A percentile compares a stretch with the other conserved stretches of the same genome.
Evolutionary conservation across 2,113 vertebrate genomes (phyloP).

Genomic region (Scytalopus superciliaris): DNA sequence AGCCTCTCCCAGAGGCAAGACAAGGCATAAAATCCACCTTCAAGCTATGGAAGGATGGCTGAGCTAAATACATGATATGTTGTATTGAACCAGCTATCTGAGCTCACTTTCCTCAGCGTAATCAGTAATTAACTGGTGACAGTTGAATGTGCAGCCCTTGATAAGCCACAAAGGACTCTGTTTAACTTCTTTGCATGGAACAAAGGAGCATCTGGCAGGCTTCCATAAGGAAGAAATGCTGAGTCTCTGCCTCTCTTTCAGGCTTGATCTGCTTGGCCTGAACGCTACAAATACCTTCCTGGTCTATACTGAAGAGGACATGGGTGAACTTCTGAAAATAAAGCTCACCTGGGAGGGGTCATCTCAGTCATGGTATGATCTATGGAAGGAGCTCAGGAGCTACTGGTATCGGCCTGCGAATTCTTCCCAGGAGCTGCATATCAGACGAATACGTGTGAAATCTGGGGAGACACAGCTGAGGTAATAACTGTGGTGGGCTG

Average conservation of each 20-base stretch:
- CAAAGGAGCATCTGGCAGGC: not conserved
- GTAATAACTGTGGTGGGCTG: conserved; percentile 61
- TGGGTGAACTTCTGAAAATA: conserved; percentile 91
- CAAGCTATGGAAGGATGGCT: not conserved
- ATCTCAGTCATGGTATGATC: conserved; percentile 74
- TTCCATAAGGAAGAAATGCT: not conserved
- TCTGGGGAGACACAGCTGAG: conserved; percentile 91
- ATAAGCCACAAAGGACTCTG: not conserved
- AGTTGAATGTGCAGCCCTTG: not conserved
- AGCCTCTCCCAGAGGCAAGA: not conserved
- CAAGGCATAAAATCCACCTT: not conserved
- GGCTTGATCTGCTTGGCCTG: conserved; percentile 77
- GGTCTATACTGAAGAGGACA: conserved; percentile 91
- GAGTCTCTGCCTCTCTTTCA: conserved; percentile 12
- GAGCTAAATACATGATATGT: accelerated
- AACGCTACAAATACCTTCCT: conserved; percentile 94
- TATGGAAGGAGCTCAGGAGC: conserved; percentile 80
- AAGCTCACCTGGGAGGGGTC: conserved; percentile 86
- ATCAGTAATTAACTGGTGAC: not conserved
- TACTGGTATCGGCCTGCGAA: conserved; percentile 57
- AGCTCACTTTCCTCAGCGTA: not conserved
- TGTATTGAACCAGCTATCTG: not conserved
- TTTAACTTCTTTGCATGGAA: not conserved
- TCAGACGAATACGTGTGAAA: conserved; percentile 90
- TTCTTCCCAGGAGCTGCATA: conserved; percentile 71